Evolutionary conservation across 2,113 vertebrate genomes (phyloP).

Genomic region (Chelonoidis abingdonii): DNA sequence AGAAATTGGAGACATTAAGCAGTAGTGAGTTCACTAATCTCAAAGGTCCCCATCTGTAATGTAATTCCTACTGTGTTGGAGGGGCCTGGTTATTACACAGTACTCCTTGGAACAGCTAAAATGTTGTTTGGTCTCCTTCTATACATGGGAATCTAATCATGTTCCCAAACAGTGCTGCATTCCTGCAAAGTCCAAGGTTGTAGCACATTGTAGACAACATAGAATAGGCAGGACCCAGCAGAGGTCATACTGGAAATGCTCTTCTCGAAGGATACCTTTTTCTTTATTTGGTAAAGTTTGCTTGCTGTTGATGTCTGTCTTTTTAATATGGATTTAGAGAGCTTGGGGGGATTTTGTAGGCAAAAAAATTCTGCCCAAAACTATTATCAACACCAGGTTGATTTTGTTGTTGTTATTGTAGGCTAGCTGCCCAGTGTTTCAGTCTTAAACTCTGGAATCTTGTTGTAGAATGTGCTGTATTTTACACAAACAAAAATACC

Average conservation of each 20-base stretch:
- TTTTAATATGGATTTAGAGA: not conserved
- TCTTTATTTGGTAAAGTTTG: not conserved
- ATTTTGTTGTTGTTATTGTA: not conserved
- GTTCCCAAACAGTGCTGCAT: not conserved
- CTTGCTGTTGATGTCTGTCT: not conserved
- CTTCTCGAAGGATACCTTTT: not conserved
- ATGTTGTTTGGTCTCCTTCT: not conserved
- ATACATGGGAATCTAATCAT: not conserved
- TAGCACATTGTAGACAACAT: not conserved
- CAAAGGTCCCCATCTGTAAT: constrained; percentile 25
- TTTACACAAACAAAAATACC: not conserved
- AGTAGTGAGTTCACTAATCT: not conserved
- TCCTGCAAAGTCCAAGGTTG: not conserved
- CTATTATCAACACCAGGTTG: not conserved
- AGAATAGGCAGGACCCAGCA: not conserved
- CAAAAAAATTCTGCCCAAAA: not conserved
- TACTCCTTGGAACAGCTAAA: constrained; percentile 42
- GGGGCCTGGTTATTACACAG: not conserved
- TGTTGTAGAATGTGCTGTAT: not conserved
- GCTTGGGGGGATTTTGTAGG: fast-evolving
- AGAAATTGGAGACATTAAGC: not conserved
- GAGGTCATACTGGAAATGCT: not conserved
- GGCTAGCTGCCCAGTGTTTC: not conserved
- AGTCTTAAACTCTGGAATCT: not conserved
- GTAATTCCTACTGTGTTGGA: not conserved